These are phyloP conservation scores for Mormyrops attenuatus DNA, from an alignment of 2,797 vertebrate species.

Conservation along the genomic window DNA sequence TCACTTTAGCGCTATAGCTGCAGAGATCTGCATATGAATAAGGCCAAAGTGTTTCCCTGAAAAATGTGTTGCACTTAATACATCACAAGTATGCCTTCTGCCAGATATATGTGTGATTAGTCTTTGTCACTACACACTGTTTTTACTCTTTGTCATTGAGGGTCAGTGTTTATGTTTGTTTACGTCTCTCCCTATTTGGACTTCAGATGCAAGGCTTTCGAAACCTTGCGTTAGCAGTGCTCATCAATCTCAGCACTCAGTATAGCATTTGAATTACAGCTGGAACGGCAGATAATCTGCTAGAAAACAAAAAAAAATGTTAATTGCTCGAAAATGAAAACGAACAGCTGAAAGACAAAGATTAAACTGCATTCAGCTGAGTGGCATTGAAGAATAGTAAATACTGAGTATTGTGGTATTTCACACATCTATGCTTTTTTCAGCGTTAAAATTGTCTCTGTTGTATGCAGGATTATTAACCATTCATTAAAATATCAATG, in stretches of 20 bases:
- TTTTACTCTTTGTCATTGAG: conserved; percentile 9
- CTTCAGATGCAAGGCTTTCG: background rate
- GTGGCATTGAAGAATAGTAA: background rate
- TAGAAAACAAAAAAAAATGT: background rate
- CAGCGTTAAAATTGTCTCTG: background rate
- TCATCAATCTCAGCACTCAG: conserved; percentile 1
- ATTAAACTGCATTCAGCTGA: conserved; percentile 9
- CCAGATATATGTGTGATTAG: background rate
- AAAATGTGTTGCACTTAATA: background rate
- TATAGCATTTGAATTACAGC: conserved; percentile 9
- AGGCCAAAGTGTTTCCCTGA: background rate
- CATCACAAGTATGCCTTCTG: conserved; percentile 1
- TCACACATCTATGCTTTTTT: background rate
- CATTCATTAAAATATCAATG: background rate
- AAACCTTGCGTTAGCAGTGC: background rate
- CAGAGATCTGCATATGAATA: conserved; percentile 11
- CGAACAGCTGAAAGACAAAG: background rate
- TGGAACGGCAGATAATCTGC: background rate
- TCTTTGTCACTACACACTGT: background rate
- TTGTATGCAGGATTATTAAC: background rate
- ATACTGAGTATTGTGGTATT: background rate
- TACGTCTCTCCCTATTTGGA: background rate
- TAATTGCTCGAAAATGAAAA: conserved; percentile 7
- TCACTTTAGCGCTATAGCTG: conserved; percentile 4
- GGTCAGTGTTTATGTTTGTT: conserved; percentile 11